Evolutionary conservation across 2,888 invertebrate species (phyloP).

Genomic region (Scaptomyza polygonia): DNA sequence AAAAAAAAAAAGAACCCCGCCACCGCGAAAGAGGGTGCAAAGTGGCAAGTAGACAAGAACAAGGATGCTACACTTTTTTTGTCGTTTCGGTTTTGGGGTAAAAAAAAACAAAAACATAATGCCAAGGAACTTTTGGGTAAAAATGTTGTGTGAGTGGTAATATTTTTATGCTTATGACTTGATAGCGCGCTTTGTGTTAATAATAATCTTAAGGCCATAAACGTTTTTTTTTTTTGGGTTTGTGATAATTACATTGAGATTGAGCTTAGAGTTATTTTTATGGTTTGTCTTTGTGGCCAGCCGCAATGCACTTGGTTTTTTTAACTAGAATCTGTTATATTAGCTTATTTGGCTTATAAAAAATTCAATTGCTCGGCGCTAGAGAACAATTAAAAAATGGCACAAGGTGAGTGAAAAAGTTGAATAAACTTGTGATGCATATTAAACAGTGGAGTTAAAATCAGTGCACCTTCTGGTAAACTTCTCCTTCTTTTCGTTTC

Average conservation of each 20-base stretch:
- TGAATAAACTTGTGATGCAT: constrained; percentile 54
- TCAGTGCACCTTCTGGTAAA: constrained; percentile 53
- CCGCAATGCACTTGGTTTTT: background rate
- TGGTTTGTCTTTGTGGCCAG: constrained; percentile 25
- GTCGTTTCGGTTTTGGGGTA: constrained; percentile 28
- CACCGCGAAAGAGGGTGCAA: constrained; percentile 65
- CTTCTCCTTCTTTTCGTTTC: constrained; percentile 48
- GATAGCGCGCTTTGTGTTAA: constrained; percentile 67
- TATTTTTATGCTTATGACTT: constrained; percentile 65
- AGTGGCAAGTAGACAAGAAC: constrained; percentile 27
- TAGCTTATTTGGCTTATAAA: constrained; percentile 41
- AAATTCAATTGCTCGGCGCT: constrained; percentile 64
- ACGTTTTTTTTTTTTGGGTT: constrained; percentile 24
- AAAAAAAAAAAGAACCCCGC: background rate
- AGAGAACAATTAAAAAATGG: constrained; percentile 55
- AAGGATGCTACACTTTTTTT: constrained; percentile 26
- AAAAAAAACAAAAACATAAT: constrained; percentile 42
- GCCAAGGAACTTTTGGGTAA: constrained; percentile 8
- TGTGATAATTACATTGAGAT: constrained; percentile 77
- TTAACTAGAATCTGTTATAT: constrained; percentile 12
- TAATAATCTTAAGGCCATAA: constrained; percentile 68
- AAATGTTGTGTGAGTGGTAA: constrained; percentile 40
- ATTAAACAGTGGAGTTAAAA: constrained; percentile 51
- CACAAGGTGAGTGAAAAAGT: constrained; percentile 38
- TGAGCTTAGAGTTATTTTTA: constrained; percentile 40